phyloP scores from a whole-genome alignment of 2,113 vertebrate genomes.

The Coptodon bakossiorum region DNA sequence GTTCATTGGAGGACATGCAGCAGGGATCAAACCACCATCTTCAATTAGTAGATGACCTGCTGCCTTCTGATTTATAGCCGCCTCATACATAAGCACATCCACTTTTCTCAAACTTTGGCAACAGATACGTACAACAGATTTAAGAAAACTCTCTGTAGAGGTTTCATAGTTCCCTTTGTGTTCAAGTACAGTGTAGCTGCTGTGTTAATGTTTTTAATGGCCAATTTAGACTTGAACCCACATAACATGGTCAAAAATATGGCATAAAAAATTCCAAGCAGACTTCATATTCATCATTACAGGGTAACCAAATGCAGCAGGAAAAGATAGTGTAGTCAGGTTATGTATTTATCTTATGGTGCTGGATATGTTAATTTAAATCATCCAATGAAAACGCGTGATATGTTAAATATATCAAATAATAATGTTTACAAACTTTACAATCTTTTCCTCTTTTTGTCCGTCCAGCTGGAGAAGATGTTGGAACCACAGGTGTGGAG shows the following conservation, averaged over 20 bases:
- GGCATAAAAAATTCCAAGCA: neutral
- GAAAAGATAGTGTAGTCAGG: neutral
- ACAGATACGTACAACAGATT: neutral
- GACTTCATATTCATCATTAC: neutral
- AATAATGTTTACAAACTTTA: neutral
- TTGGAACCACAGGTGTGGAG: constrained; percentile 96
- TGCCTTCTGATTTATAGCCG: neutral
- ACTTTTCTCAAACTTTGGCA: neutral
- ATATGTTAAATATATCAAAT: neutral
- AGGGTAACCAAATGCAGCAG: neutral
- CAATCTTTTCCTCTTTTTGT: neutral
- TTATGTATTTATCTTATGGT: neutral
- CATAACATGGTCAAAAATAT: neutral
- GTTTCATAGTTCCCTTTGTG: neutral
- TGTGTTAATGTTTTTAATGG: neutral
- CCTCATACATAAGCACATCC: neutral
- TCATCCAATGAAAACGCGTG: neutral
- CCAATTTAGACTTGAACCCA: neutral
- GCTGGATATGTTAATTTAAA: rapidly evolving
- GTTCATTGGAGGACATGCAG: neutral
- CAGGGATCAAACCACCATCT: neutral
- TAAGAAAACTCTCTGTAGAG: neutral
- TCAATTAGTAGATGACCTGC: neutral
- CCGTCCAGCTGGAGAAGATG: constrained; percentile 92
- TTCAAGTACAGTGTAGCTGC: neutral